Evolutionary conservation across 2,888 invertebrate species (phyloP), one percentile per base, ranked within the genome.

Genomic region (Drosophila mercatorum): DNA sequence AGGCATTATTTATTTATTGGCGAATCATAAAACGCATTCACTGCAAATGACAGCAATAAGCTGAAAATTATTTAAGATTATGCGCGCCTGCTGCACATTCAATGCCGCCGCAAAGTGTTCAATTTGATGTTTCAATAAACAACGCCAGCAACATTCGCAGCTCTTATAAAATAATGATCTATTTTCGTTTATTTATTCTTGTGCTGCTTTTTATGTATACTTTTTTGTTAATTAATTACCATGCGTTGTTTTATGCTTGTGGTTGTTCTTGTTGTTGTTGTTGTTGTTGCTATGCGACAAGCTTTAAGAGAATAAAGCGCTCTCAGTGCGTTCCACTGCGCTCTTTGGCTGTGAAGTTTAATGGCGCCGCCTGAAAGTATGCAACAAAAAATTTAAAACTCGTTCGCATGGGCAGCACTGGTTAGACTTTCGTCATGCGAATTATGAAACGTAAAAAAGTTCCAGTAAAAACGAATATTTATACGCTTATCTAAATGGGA

Each of bases 51-150:
- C 55, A 51, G 47, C 51, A 17, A 59, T 41, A 40, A 28, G 36
- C 40, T 43, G 12, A 40, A 51, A 10, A 12, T 17, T 22, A 31
- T 56, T 56, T 2, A 36, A 46, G 52, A 66, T 44, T 64, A 28
- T 11, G 26, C 36, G 17, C 11, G 41, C 4, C 17, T 60, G 69
- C 55, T 71, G 40, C 57, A 55, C 41, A 41, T 63, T 65, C 72
- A 60, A 67, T 53, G 53, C 59, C 59, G 60, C 68, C 67, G 51
- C 75, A 64, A 80, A 88, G 71, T 83, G 75, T 68, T 68, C 75
- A 85, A 82, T 80, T 80, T 82, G 89, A 88, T 82, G 80, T 85
- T 85, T 78, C 64, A 80, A 85, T 73, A 88, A 85, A 82, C 75
- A 75, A 59, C 22, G 46, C 38, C 38, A 58, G 51, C 38, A 53